Conservation (phyloP, 2,797 vertebrate genomes). For the Halcyon chelicuti region DNA sequence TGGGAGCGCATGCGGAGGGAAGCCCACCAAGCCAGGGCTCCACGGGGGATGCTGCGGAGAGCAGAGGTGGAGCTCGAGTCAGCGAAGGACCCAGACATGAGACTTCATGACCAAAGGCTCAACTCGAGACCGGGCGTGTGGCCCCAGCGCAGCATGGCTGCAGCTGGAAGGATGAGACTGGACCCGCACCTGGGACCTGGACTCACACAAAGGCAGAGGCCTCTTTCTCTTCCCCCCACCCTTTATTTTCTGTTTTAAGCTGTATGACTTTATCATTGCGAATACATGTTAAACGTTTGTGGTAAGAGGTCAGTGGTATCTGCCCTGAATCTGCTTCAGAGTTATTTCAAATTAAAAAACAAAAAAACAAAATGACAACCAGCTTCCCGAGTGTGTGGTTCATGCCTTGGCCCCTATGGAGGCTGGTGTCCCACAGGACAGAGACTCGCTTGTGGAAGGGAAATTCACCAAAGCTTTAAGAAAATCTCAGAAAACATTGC, state of each 20-base stretch:
- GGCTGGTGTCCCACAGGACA: slow-evolving; percentile 64
- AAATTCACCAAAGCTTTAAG: slow-evolving; percentile 54
- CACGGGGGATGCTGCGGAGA: background rate
- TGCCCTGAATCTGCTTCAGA: slow-evolving; percentile 78
- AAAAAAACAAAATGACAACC: slow-evolving; percentile 18
- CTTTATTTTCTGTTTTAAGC: slow-evolving; percentile 58
- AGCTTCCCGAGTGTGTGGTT: slow-evolving; percentile 56
- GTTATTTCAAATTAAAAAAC: slow-evolving; percentile 80
- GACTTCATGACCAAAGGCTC: background rate
- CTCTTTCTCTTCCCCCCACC: slow-evolving; percentile 17
- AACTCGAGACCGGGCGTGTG: fast-evolving
- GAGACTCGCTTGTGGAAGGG: slow-evolving; percentile 51
- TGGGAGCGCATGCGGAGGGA: background rate
- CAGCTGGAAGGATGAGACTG: background rate
- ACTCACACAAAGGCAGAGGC: background rate
- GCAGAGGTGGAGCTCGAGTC: background rate
- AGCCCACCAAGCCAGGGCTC: background rate
- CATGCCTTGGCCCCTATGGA: slow-evolving; percentile 56
- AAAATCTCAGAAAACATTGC: slow-evolving; percentile 10
- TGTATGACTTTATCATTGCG: slow-evolving; percentile 72
- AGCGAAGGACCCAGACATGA: background rate
- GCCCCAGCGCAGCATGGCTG: background rate
- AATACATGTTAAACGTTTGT: slow-evolving; percentile 65
- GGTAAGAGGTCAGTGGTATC: slow-evolving; percentile 72
- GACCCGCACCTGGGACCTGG: background rate